Base-by-base conservation (phyloP, 2,888 invertebrate genomes). In the Gibbula magus region DNA sequence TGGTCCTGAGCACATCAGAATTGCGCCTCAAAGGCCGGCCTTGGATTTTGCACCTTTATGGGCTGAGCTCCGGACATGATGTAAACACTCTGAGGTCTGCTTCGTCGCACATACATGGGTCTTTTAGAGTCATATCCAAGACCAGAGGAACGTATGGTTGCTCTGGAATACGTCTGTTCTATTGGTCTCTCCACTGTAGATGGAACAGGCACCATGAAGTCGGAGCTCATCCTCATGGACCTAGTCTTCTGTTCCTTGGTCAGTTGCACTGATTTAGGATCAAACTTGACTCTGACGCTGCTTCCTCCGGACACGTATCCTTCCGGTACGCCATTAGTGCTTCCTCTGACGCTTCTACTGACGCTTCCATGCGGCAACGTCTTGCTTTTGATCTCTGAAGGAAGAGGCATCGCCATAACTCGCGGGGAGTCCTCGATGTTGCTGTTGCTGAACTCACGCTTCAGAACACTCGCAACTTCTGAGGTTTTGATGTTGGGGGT, bases 171-270 rank as follows among this genome's bases (percentile, higher is more conserved):
- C 18, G 74, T 78, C 22, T 78, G 10, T 29, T 78, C 78, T n/a
- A 78, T 78, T 13, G 78, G 74, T 35, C 52, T 52, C 18, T 73
- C 53, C 8, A 78, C 39, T 32, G 74, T 54, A 2, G 78, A 73
- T 16, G 78, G 78, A 18, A 77, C 77, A 7, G 18, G 35, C 2
- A 54, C 52, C 32, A 52, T 75, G 35, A 54, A 75, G 18, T 35
- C 35, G 0, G 75, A 54, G 8, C 54, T 75, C 32, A 52, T 20
- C 13, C 75, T 52, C 75, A 75, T 53, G 18, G 75, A 75, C 35
- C 53, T 13, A 2, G 54, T 32, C 35, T 54, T 53, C 29, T 54
- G 25, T 18, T 54, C 54, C 8, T 52, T 25, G 16, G 54, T 18
- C 18, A 54, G n/a, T 22, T 16, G 16, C 52, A 54, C 16, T 3